These are phyloP conservation scores for Physella acuta DNA, from an alignment of 1,140 invertebrate genomes.

Conservation along the genomic window DNA sequence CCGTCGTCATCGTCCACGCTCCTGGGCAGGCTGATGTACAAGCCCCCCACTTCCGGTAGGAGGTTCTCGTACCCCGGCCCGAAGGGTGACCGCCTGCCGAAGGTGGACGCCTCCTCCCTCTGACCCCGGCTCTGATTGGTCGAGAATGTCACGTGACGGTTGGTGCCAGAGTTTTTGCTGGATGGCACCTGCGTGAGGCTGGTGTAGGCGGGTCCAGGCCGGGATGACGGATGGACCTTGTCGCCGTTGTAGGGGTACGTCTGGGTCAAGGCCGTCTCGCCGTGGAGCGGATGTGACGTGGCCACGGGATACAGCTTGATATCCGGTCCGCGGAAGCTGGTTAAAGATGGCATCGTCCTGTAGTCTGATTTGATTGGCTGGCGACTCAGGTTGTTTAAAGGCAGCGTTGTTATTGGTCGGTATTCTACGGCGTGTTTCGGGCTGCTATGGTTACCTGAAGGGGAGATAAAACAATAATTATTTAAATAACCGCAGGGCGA, in stretches of 20 bases:
- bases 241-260: conserved; percentile 16
- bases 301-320: conserved; percentile 11
- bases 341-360: conserved; percentile 23
- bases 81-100: conserved; percentile 2
- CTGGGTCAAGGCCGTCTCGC: conserved; percentile 8
- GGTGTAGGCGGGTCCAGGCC: conserved; percentile 2
- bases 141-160: conserved; percentile 23
- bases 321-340: conserved; percentile 10
- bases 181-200: conserved; percentile 8
- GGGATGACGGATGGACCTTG: conserved; percentile 7
- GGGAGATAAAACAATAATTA: background rate
- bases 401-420: conserved; percentile 17
- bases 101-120: background rate
- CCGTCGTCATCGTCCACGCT: conserved; percentile 30
- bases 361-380: conserved; percentile 22
- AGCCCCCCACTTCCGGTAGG: conserved; percentile 17
- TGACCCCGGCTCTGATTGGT: background rate
- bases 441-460: conserved; percentile 24
- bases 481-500: no score
- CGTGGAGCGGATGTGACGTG: background rate
- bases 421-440: conserved; percentile 22
- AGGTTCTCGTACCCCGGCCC: conserved; percentile 27
- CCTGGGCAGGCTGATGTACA: conserved; percentile 23
- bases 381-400: background rate
- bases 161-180: conserved; percentile 6